These are phyloP conservation scores for Conus ventricosus DNA, from an alignment of 1,140 invertebrate genomes.

Conservation along the genomic window DNA sequence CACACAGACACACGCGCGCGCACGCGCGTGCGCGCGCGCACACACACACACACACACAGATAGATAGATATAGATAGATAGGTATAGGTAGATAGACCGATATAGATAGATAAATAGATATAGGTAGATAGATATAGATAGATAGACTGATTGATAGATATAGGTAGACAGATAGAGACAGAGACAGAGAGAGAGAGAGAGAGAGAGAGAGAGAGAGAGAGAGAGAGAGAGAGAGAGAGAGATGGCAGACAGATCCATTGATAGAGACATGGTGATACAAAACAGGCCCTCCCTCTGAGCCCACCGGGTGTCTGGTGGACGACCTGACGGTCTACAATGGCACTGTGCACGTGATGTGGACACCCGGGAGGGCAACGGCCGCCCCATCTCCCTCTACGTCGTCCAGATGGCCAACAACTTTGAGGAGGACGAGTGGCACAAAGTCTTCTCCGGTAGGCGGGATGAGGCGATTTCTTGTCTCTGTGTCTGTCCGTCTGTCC, in stretches of 20 bases:
- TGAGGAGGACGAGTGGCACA: slow-evolving; percentile 90
- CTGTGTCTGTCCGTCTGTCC: neutral
- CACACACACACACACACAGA: slow-evolving; percentile 7
- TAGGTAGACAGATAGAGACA: too few species aligned
- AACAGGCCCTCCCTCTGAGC: slow-evolving; percentile 72
- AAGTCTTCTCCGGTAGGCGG: slow-evolving; percentile 75
- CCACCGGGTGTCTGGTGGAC: slow-evolving; percentile 72
- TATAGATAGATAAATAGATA: too few species aligned
- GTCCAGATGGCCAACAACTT: slow-evolving; percentile 87
- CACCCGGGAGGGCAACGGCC: slow-evolving; percentile 60
- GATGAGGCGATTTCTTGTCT: neutral
- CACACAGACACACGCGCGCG: slow-evolving; percentile 1
- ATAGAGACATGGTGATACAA: too few species aligned
- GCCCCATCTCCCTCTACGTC: slow-evolving; percentile 78
- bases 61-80: slow-evolving; percentile 31
- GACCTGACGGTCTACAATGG: slow-evolving; percentile 86
- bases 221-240: too few species aligned
- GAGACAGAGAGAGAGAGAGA: too few species aligned
- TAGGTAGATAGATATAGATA: too few species aligned
- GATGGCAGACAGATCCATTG: too few species aligned
- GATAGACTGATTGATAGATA: too few species aligned
- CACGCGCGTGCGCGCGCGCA: too few species aligned
- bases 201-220: too few species aligned
- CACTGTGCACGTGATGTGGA: slow-evolving; percentile 90
- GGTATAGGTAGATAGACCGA: neutral